Evolutionary conservation across 2,888 invertebrate genomes (phyloP).

Genomic region (Sceliomorpha sp.): DNA sequence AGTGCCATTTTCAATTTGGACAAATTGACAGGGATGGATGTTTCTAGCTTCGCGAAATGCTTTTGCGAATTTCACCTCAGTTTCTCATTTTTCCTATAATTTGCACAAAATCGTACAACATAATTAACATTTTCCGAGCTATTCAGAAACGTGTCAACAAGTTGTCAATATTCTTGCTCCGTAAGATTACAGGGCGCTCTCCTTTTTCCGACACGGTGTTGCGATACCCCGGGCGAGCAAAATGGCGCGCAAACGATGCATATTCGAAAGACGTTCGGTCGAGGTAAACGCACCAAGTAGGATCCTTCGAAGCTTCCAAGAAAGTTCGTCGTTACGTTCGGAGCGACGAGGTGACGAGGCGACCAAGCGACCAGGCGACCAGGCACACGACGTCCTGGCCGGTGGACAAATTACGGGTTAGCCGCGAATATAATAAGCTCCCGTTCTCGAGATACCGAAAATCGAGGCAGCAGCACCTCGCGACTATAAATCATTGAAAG

Average conservation of each 20-base stretch:
- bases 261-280: conserved; percentile 21
- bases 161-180: conserved; percentile 1
- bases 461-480: conserved; percentile 73
- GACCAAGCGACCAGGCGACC: too few species aligned
- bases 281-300: conserved; percentile 36
- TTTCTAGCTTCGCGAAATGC: too few species aligned
- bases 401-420: conserved; percentile 79
- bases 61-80: too few species aligned
- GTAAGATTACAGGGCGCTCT: too few species aligned
- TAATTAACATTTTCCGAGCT: too few species aligned
- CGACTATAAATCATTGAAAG: conserved; percentile 74
- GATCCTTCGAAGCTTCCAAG: conserved; percentile 66
- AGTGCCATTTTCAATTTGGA: conserved; percentile 19
- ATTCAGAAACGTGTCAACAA: too few species aligned
- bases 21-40: conserved; percentile 48
- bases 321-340: conserved; percentile 66
- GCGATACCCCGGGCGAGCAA: conserved; percentile 17
- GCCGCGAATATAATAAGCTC: conserved; percentile 78
- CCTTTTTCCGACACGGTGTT: conserved; percentile 5
- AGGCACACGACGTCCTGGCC: conserved; percentile 71
- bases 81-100: too few species aligned
- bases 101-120: too few species aligned
- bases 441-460: conserved; percentile 74
- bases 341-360: too few species aligned
- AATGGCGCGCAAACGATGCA: conserved; percentile 45